These are phyloP conservation scores for Pseudococcus longispinus DNA, from an alignment of 2,888 invertebrate species.

Conservation along the genomic window DNA sequence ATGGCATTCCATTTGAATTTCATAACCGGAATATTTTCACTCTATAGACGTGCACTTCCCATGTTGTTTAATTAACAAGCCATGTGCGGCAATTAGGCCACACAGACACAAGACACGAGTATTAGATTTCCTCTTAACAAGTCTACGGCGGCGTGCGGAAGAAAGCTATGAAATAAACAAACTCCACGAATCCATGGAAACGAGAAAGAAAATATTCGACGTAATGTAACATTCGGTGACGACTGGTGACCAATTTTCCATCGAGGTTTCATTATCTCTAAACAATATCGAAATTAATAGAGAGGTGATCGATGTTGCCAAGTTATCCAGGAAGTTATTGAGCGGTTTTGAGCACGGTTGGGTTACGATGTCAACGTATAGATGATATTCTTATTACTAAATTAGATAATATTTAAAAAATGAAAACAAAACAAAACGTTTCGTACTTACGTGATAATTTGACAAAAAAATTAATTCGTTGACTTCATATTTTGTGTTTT, in stretches of 20 bases:
- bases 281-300: not conserved
- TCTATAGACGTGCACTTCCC: constrained; percentile 2
- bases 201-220: not conserved
- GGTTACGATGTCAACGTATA: not conserved
- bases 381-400: not conserved
- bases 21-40: constrained; percentile 21
- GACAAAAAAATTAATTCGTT: constrained; percentile 12
- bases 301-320: constrained; percentile 23
- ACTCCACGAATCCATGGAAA: constrained; percentile 9
- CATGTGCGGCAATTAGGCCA: constrained; percentile 30
- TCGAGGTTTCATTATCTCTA: not conserved
- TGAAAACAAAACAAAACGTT: not conserved
- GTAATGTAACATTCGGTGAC: not conserved
- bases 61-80: constrained; percentile 20
- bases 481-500: constrained; percentile 29
- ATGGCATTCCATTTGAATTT: constrained; percentile 24
- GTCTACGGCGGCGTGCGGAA: not conserved
- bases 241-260: not conserved
- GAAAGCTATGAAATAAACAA: constrained; percentile 7
- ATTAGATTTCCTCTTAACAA: not conserved
- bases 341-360: not conserved
- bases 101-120: not conserved
- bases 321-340: constrained; percentile 19
- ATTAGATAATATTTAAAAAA: not conserved
- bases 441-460: constrained; percentile 19